Percentiles rank a stretch among this genome's conserved stretches.
Evolutionary conservation across 2,888 invertebrate genomes (phyloP).

Genomic region (Nephrocerus scutellatus): DNA sequence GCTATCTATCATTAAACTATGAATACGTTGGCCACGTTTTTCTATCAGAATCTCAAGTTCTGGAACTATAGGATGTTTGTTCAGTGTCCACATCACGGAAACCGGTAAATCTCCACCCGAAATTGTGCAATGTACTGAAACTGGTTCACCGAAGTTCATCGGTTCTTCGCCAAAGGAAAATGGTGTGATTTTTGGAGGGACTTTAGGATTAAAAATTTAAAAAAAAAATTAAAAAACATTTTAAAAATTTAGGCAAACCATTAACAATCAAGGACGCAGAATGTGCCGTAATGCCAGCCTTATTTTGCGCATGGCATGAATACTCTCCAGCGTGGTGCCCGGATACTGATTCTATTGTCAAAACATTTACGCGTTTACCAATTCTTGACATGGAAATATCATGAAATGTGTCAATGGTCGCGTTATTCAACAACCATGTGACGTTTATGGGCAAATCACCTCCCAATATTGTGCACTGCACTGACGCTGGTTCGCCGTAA

Average conservation of each 20-base stretch:
- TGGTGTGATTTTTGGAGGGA: conserved; percentile 54
- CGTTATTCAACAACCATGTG: conserved; percentile 53
- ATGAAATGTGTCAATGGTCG: conserved; percentile 40
- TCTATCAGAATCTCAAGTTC: conserved; percentile 42
- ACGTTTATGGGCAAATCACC: conserved; percentile 62
- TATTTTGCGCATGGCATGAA: conserved; percentile 63
- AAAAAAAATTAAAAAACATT: conserved; percentile 13
- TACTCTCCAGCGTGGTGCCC: conserved; percentile 59
- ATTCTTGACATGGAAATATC: conserved; percentile 53
- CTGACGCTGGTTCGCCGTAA: conserved; percentile 55
- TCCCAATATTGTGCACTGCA: conserved; percentile 56
- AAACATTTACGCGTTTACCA: conserved; percentile 59
- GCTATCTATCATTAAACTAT: conserved; percentile 59
- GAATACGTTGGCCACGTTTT: conserved; percentile 49
- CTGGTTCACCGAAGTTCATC: conserved; percentile 61
- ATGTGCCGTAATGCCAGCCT: conserved; percentile 54
- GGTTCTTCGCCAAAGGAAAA: conserved; percentile 70
- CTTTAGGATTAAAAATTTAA: conserved; percentile 21
- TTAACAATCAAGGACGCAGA: conserved; percentile 56
- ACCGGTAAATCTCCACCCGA: conserved; percentile 74
- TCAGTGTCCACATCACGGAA: conserved; percentile 66
- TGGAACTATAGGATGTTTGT: conserved; percentile 48
- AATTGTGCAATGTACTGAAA: conserved; percentile 57
- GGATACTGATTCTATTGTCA: conserved; percentile 53
- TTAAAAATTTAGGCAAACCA: conserved; percentile 41